Evolutionary conservation across 1,140 invertebrate species (phyloP).

Genomic region (Orchestia grillus): DNA sequence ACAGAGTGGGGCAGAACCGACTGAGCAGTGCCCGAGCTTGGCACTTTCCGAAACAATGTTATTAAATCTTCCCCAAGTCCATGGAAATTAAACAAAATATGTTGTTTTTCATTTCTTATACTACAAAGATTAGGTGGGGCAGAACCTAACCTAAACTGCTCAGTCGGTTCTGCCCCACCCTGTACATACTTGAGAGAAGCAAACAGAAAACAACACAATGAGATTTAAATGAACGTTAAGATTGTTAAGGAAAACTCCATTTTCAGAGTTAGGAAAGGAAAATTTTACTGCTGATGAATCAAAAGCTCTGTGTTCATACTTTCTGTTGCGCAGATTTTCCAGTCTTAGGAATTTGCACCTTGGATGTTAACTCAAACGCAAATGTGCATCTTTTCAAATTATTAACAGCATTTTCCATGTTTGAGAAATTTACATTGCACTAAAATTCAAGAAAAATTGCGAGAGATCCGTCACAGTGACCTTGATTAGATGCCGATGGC

Average conservation of each 20-base stretch:
- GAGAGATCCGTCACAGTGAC: no score
- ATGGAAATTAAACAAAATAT: no score
- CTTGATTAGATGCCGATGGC: no score
- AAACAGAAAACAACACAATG: neutral
- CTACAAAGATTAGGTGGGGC: no score
- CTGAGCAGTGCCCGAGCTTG: no score
- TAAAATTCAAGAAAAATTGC: neutral
- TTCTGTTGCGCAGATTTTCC: neutral
- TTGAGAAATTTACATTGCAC: neutral
- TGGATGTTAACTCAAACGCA: neutral
- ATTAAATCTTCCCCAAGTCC: no score
- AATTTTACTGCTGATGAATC: neutral
- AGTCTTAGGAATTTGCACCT: neutral
- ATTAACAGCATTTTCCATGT: neutral
- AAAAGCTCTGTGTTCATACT: neutral
- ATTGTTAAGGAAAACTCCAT: neutral
- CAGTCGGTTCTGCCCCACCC: no score
- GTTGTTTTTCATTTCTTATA: no score
- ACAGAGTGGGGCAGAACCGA: neutral
- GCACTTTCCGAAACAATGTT: no score
- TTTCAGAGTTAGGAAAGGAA: neutral
- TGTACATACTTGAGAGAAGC: no score
- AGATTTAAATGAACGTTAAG: neutral
- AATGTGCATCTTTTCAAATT: neutral
- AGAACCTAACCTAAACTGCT: no score